A percentile compares a stretch with the other conserved stretches of the same genome.
phyloP scores from a whole-genome alignment of 2,888 invertebrate species.

The Pyrrhosoma nymphula region DNA sequence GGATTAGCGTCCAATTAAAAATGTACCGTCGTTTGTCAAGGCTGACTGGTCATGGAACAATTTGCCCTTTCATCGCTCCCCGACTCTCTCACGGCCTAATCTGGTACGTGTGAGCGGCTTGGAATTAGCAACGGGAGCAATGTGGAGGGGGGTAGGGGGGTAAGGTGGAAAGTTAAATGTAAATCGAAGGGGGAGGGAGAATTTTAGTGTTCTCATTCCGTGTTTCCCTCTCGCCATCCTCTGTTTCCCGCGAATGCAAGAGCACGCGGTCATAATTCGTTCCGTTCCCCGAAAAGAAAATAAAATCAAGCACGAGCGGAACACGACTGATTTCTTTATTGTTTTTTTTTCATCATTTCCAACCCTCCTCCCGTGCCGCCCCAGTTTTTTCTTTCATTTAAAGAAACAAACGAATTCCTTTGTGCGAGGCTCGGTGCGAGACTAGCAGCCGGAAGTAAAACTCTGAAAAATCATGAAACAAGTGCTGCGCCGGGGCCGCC shows the following conservation, averaged over 20 bases:
- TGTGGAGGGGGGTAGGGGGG: neutral
- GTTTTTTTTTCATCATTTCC: neutral
- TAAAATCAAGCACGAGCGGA: neutral
- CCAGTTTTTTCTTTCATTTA: conserved; percentile 30
- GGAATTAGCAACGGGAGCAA: conserved; percentile 56
- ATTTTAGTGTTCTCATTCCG: neutral
- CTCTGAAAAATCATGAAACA: conserved; percentile 56
- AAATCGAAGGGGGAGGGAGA: neutral
- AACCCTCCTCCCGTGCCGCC: neutral
- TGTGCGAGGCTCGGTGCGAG: conserved; percentile 51
- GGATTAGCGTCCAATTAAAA: conserved; percentile 66
- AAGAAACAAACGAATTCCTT: conserved; percentile 60
- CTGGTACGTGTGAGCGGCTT: conserved; percentile 48
- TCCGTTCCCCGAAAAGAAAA: neutral
- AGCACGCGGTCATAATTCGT: neutral
- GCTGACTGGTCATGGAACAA: conserved; percentile 57
- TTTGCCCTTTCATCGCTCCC: conserved; percentile 46
- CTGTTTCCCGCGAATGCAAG: neutral
- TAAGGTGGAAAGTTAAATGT: neutral
- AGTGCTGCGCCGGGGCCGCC: neutral
- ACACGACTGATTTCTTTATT: neutral
- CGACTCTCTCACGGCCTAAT: conserved; percentile 54
- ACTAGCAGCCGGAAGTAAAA: conserved; percentile 62
- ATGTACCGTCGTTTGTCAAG: conserved; percentile 45
- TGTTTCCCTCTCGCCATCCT: conserved; percentile 16